phyloP scores from a whole-genome alignment of 2,113 vertebrate species.

The Cheilinus undulatus region DNA sequence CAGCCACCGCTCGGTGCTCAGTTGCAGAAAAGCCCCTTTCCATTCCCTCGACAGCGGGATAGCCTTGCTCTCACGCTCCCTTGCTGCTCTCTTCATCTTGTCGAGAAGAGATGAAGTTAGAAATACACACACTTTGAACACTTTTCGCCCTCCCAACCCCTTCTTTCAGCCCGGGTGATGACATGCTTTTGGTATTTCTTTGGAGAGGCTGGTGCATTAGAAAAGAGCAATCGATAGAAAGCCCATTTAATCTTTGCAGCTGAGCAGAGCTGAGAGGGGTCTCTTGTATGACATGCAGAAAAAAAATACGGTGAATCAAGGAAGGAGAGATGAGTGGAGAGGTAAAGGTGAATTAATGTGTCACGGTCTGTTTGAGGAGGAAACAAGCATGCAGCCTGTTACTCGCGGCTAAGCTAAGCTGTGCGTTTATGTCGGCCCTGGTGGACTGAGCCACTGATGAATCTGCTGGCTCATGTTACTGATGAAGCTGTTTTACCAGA shows the following conservation, averaged over 20 bases:
- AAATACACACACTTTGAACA: conserved; percentile 56
- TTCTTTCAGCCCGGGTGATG: conserved; percentile 52
- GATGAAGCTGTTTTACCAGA: conserved; percentile 61
- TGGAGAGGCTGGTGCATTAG: conserved; percentile 65
- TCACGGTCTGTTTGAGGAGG: conserved; percentile 44
- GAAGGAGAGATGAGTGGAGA: conserved; percentile 45
- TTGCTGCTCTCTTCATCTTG: conserved; percentile 46
- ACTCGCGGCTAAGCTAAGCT: conserved; percentile 48
- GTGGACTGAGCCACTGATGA: conserved; percentile 64
- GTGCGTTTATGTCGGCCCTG: conserved; percentile 46
- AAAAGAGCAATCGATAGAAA: conserved; percentile 76
- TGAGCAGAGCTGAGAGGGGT: conserved; percentile 49
- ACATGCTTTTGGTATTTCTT: conserved; percentile 67
- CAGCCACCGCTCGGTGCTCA: conserved; percentile 46
- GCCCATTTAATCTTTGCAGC: conserved; percentile 76
- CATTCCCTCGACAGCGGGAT: conserved; percentile 54
- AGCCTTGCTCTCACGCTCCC: conserved; percentile 41
- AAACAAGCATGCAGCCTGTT: conserved; percentile 46
- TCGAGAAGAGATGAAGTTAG: conserved; percentile 53
- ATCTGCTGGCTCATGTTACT: conserved; percentile 54
- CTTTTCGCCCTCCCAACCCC: conserved; percentile 35
- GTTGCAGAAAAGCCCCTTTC: conserved; percentile 45
- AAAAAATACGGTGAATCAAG: conserved; percentile 41
- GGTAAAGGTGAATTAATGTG: conserved; percentile 65
- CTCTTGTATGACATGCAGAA: conserved; percentile 41